Evolutionary conservation across 2,113 vertebrate species (phyloP), one percentile per base, ranked within the genome.

Genomic region (Eidolon helvum): DNA sequence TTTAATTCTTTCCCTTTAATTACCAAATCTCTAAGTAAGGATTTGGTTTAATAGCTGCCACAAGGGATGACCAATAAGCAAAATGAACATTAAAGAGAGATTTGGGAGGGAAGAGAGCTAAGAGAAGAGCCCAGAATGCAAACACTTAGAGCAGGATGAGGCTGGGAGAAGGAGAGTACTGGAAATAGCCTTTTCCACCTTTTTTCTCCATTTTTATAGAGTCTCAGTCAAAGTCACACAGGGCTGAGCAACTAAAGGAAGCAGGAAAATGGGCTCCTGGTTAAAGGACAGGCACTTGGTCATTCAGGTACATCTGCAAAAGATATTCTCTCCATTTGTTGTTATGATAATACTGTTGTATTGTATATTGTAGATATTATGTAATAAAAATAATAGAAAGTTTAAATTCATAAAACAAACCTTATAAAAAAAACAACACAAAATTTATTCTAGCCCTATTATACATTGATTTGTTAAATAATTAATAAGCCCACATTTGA

Each of bases 1-100:
- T 90, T 80, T 97, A 97, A 93, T 97, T 97, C 74, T 96, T 96
- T 96, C 87, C 87, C 84, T 97, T 97, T 97, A 96, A 98, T 97
- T 97, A 97, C 87, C 94, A 97, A 96, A 88, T 96, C 94, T 97
- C 90, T 92, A 97, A 97, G 94, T 98, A 97, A 97, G 87, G 63
- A 97, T 97, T 96, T 96, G 74, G 79, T 96, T 98, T 97, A 96
- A 97, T 97, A 94, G 95, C 95, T 96, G 90, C 90, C 96, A 96
- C 87, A 90, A 97, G 87, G 89, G 94, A 84, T 97, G 87, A 96
- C 94, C 96, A 97, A 92, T 96, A 96, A 96, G 75, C 53, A 2
- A 92, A 96, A 96, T 87, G 90, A 96, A 97, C 94, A 97, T 96
- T 98, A 79, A 96, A 96, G 87, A 91, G 87, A 95, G 74, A 96